Evolutionary conservation across 2,888 invertebrate genomes (phyloP).

Genomic region (Coremacera marginata): DNA sequence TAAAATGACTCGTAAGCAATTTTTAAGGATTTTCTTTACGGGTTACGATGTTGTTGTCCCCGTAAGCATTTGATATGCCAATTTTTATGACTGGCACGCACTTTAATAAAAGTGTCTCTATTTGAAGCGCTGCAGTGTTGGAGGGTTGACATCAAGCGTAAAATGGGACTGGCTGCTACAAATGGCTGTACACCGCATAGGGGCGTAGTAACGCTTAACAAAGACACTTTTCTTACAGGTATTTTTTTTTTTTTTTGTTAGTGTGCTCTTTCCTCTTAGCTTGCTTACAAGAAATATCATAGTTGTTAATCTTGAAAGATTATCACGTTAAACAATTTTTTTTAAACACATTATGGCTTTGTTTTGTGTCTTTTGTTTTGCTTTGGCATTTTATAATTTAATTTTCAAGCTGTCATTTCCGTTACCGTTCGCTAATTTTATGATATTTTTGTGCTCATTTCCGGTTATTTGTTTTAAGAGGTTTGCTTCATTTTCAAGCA

Average conservation of each 20-base stretch:
- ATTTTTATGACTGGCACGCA: constrained; percentile 2
- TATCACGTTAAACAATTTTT: constrained; percentile 16
- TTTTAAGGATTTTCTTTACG: constrained; percentile 14
- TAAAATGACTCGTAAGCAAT: constrained; percentile 1
- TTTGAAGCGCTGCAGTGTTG: neutral
- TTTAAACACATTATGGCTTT: neutral
- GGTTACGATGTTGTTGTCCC: neutral
- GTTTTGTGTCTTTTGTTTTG: neutral
- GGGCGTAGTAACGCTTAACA: too few relatives aligned
- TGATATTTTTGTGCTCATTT: constrained; percentile 15
- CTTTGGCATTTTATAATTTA: neutral
- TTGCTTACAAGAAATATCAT: neutral
- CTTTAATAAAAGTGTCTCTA: constrained; percentile 4
- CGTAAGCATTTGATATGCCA: constrained; percentile 2
- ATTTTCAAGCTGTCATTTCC: constrained; percentile 3
- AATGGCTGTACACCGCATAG: too few relatives aligned
- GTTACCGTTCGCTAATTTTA: constrained; percentile 33
- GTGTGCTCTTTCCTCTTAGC: too few relatives aligned
- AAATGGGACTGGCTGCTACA: neutral
- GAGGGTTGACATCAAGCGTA: neutral
- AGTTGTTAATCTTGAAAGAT: constrained; percentile 23
- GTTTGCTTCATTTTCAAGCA: too few relatives aligned
- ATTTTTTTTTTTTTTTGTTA: too few relatives aligned
- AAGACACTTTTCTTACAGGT: too few relatives aligned
- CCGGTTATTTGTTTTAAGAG: neutral